Percentiles rank a stretch among this genome's conserved stretches.
Evolutionary conservation across 1,140 invertebrate genomes (phyloP).

Genomic region (Bicyclus anynana): DNA sequence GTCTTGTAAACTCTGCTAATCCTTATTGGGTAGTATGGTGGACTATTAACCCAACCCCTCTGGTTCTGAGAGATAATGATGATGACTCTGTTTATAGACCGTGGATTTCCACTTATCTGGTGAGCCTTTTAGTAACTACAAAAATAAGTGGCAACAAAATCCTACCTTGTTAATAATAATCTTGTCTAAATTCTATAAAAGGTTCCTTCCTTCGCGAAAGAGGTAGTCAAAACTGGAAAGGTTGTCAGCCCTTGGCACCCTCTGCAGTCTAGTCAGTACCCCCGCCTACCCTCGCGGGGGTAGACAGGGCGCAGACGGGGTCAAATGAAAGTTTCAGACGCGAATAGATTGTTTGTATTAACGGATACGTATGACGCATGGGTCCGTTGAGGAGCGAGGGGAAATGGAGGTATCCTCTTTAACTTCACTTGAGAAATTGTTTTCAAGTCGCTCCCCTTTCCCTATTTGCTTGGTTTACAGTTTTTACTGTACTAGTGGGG

Average conservation of each 20-base stretch:
- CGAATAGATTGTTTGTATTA: slow-evolving; percentile 37
- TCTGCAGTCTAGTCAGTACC: slow-evolving; percentile 27
- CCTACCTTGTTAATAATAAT: too few species aligned
- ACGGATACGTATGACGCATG: slow-evolving; percentile 34
- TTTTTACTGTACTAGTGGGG: background rate
- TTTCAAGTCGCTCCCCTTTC: slow-evolving; percentile 9
- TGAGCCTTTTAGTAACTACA: too few species aligned
- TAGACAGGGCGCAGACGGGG: slow-evolving; percentile 41
- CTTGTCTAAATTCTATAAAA: too few species aligned
- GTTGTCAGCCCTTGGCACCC: slow-evolving; percentile 22
- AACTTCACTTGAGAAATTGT: slow-evolving; percentile 21
- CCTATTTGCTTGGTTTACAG: background rate
- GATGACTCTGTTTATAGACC: too few species aligned
- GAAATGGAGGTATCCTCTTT: slow-evolving; percentile 24
- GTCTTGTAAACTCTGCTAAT: too few species aligned
- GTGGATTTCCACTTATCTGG: too few species aligned
- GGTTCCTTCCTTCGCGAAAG: background rate
- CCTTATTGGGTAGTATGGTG: too few species aligned
- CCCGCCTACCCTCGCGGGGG: slow-evolving; percentile 23
- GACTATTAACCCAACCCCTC: too few species aligned
- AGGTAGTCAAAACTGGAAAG: background rate
- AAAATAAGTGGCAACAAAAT: too few species aligned
- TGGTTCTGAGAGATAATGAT: too few species aligned
- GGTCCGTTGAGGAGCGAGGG: slow-evolving; percentile 15
- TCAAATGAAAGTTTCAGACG: slow-evolving; percentile 59